Conservation (phyloP, 2,113 vertebrate genomes). For the Embiotoca jacksoni region DNA sequence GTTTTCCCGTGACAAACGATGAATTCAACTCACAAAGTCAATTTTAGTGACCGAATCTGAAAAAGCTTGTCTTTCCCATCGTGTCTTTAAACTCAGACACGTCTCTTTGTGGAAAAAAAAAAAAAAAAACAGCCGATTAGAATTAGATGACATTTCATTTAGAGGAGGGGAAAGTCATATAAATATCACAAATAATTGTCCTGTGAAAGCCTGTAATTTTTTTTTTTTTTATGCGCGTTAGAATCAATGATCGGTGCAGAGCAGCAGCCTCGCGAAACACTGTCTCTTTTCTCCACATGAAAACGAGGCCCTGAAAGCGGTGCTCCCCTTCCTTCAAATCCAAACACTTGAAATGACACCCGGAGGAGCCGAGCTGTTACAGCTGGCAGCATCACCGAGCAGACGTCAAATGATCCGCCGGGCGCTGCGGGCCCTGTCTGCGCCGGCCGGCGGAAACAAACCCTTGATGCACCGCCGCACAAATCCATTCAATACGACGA, state of each 20-base stretch:
- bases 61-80: background rate
- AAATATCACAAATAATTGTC: background rate
- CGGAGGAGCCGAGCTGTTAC: constrained; percentile 31
- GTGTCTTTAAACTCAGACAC: background rate
- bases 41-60: background rate
- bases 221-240: background rate
- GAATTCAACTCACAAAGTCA: background rate
- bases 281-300: background rate
- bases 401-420: constrained; percentile 62
- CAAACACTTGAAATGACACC: constrained; percentile 36
- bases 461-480: constrained; percentile 26
- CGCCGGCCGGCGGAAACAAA: constrained; percentile 68
- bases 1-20: background rate
- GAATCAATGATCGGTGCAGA: constrained; percentile 2
- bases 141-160: no score
- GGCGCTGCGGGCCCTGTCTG: constrained; percentile 48
- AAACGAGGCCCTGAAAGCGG: constrained; percentile 27
- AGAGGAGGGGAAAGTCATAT: no score
- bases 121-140: background rate
- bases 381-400: constrained; percentile 61
- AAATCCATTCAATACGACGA: constrained; percentile 30
- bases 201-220: background rate
- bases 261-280: background rate
- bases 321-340: constrained; percentile 5
- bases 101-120: background rate